A percentile compares a stretch with the other conserved stretches of the same genome.
phyloP scores from a whole-genome alignment of 2,113 vertebrate genomes.

The Theristicus caerulescens region DNA sequence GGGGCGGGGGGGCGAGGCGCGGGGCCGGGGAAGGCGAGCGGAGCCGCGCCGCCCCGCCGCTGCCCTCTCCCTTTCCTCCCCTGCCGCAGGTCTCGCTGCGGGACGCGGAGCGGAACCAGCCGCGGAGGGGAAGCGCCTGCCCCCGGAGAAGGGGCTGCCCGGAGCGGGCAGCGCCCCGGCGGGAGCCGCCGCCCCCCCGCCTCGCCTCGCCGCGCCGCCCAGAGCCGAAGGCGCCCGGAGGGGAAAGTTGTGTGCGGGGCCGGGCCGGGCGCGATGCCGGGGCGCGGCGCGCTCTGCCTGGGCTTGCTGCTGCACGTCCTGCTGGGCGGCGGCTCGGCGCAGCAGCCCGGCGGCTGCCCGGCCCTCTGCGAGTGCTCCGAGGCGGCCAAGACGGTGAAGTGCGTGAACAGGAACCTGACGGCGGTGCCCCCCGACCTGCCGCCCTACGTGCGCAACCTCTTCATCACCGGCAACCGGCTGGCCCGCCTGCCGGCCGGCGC shows the following conservation, averaged over 20 bases:
- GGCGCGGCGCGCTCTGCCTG: slow-evolving; percentile 39
- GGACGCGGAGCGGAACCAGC: not conserved
- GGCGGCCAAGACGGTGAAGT: slow-evolving; percentile 79
- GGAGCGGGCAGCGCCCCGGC: not conserved
- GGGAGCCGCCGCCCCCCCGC: not conserved
- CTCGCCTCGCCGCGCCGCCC: not conserved
- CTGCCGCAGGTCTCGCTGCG: not conserved
- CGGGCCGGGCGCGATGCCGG: slow-evolving; percentile 34
- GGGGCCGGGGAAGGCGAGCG: not conserved
- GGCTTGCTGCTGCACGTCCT: slow-evolving; percentile 47
- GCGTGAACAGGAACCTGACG: slow-evolving; percentile 81
- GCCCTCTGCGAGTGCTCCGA: slow-evolving; percentile 81
- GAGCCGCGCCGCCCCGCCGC: not conserved
- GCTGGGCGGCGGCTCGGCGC: slow-evolving; percentile 59
- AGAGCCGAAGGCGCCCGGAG: not conserved
- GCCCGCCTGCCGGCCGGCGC: slow-evolving; percentile 68
- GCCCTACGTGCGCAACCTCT: slow-evolving; percentile 77
- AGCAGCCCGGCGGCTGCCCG: slow-evolving; percentile 75
- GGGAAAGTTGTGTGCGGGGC: not conserved
- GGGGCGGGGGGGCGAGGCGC: not conserved
- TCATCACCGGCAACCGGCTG: slow-evolving; percentile 85
- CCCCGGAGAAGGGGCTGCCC: not conserved
- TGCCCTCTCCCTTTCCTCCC: not conserved
- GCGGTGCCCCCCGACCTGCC: slow-evolving; percentile 82
- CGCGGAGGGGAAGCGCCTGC: not conserved